A percentile compares a stretch with the other conserved stretches of the same genome.
Evolutionary conservation across 2,888 invertebrate species (phyloP).

Genomic region (Sepiola atlantica): DNA sequence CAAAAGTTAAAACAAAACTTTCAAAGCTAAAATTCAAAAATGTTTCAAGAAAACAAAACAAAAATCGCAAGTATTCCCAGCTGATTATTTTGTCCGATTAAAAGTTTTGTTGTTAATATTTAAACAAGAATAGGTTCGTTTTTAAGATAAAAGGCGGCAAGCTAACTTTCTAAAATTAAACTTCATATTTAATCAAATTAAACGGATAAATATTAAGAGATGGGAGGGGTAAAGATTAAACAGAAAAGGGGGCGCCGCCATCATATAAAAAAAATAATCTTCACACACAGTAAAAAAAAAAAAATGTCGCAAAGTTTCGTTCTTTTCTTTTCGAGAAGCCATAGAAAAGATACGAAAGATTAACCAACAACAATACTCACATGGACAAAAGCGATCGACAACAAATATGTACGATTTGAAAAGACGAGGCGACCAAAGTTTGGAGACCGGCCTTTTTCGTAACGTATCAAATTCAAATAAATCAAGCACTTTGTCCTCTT

Average conservation of each 20-base stretch:
- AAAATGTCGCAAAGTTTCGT: neutral
- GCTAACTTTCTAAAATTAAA: neutral
- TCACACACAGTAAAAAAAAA: neutral
- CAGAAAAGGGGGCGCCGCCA: neutral
- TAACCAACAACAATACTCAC: slow-evolving; percentile 32
- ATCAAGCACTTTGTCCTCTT: neutral
- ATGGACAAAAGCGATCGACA: neutral
- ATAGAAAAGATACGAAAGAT: neutral
- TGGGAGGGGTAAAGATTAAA: neutral
- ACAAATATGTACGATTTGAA: neutral
- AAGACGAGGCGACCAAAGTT: neutral
- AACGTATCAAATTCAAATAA: neutral
- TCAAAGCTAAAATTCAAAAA: neutral
- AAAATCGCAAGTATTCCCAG: neutral
- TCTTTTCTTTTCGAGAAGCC: neutral
- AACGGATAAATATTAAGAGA: neutral
- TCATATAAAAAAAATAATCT: neutral
- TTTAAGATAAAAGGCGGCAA: neutral
- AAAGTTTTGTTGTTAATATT: neutral
- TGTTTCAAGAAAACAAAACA: neutral
- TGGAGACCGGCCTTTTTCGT: neutral
- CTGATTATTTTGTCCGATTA: neutral
- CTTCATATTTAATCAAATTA: neutral
- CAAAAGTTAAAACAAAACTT: neutral
- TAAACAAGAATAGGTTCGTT: neutral